phyloP scores from a whole-genome alignment of 2,797 vertebrate genomes.

The Danio choprae region DNA sequence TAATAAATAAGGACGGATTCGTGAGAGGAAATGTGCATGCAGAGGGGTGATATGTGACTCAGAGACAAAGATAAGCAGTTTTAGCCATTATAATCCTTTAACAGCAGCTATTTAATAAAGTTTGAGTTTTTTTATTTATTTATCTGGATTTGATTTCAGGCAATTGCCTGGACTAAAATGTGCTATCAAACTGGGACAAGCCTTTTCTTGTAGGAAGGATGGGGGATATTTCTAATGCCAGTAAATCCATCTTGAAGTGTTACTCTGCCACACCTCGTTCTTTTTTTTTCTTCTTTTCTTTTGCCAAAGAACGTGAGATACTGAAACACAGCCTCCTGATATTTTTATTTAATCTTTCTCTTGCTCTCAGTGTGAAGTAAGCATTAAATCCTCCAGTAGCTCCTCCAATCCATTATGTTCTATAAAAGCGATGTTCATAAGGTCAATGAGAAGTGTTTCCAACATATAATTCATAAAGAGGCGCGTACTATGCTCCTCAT shows the following conservation, averaged over 20 bases:
- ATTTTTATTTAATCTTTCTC: neutral
- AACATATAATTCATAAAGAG: neutral
- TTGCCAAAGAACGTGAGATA: neutral
- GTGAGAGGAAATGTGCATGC: slow-evolving; percentile 9
- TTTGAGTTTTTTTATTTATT: slow-evolving; percentile 24
- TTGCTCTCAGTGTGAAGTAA: neutral
- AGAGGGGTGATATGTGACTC: slow-evolving; percentile 32
- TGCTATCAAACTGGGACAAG: slow-evolving; percentile 25
- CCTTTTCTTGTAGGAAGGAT: slow-evolving; percentile 8
- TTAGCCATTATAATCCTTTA: slow-evolving; percentile 28
- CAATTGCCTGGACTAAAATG: slow-evolving; percentile 20
- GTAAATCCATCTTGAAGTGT: slow-evolving; percentile 21
- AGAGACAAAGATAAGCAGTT: slow-evolving; percentile 41
- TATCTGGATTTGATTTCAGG: slow-evolving; percentile 20
- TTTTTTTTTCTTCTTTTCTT: neutral
- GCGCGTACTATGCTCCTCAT: neutral
- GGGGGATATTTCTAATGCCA: slow-evolving; percentile 19
- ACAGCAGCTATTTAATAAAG: slow-evolving; percentile 29
- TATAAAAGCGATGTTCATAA: neutral
- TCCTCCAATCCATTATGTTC: neutral
- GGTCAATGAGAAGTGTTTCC: neutral
- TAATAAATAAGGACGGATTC: slow-evolving; percentile 38
- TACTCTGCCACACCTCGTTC: neutral
- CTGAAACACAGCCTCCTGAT: neutral
- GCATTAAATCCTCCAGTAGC: neutral